Evolutionary conservation across 2,888 invertebrate genomes (phyloP), one percentile per base, ranked within the genome.

Genomic region (Campoplex nolae): DNA sequence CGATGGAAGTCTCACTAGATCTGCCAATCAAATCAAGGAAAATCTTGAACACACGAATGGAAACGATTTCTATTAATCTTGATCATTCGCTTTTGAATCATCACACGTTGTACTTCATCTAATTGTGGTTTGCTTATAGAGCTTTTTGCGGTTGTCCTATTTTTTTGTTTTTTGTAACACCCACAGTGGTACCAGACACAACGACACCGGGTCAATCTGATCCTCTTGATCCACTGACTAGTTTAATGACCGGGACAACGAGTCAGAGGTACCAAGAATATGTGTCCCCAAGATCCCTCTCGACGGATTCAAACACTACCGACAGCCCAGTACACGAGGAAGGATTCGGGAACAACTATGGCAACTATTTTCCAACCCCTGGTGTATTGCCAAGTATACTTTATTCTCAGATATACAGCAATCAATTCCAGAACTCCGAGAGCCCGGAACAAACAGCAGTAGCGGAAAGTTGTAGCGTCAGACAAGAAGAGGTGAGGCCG

Each of bases 281-380:
- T 91, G 93, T 94, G 6, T 94, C 94, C 0, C 97, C 98, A 0
- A 95, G 98, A 65, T 97, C 97, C 18, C 95, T 98, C 45, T 97
- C 97, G 90, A 98, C 97, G 93, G 97, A 97, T 92, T 97, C 97
- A 58, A 97, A 97, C 54, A 97, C 97, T 87, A 97, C 97, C 3
- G 97, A 97, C 92, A 97, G 97, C 56, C 97, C 97, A 1, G 97
- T 97, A 23, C 97, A 97, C 95, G 97, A 97, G 92, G 97, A 97
- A 92, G 90, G 92, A 88, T 93, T 94, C 86, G 94, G 94, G 1
- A 96, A 96, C 92, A 96, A 95, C 90, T 95, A 96, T 45, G 96
- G 96, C 93, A 97, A 97, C 92, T 96, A 96, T 8, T 95, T 97
- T 35, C 94, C 96, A 89, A 96, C 96, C 94, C 94, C 95, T 16